phyloP scores from a whole-genome alignment of 2,888 invertebrate genomes.

The Synergus gifuensis region DNA sequence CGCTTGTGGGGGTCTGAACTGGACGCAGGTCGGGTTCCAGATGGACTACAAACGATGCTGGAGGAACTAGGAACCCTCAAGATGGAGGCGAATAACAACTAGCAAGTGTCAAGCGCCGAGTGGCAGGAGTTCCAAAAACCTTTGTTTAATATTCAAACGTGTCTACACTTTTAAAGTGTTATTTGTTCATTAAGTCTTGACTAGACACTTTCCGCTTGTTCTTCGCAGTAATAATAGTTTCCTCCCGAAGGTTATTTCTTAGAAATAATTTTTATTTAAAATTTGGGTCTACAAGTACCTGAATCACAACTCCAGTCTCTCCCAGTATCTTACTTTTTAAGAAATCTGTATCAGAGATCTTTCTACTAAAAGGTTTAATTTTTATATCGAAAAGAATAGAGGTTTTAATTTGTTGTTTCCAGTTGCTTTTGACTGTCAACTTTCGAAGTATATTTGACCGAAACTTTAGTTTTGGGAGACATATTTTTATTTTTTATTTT shows the following conservation, averaged over 20 bases:
- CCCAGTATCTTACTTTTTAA: constrained; percentile 23
- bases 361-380: not conserved
- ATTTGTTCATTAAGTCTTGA: constrained; percentile 3
- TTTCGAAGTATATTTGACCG: not conserved
- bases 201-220: not conserved
- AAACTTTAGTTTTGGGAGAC: not conserved
- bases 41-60: constrained; percentile 87
- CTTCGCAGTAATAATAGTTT: constrained; percentile 7
- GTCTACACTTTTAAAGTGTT: constrained; percentile 18
- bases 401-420: constrained; percentile 16
- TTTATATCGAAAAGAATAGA: constrained; percentile 6
- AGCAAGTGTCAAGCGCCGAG: constrained; percentile 7
- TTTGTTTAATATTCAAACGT: constrained; percentile 2
- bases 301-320: constrained; percentile 22
- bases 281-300: constrained; percentile 26
- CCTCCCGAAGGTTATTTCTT: constrained; percentile 1
- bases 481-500: not conserved
- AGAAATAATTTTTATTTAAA: not conserved
- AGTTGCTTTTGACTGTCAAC: not conserved
- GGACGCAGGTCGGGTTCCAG: constrained; percentile 89
- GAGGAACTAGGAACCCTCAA: constrained; percentile 82
- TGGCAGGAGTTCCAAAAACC: constrained; percentile 16
- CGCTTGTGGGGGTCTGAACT: constrained; percentile 89
- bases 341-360: constrained; percentile 22
- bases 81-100: constrained; percentile 49